These are phyloP conservation scores for Monodelphis domestica DNA, from an alignment of 2,797 vertebrate genomes.

Conservation along the genomic window DNA sequence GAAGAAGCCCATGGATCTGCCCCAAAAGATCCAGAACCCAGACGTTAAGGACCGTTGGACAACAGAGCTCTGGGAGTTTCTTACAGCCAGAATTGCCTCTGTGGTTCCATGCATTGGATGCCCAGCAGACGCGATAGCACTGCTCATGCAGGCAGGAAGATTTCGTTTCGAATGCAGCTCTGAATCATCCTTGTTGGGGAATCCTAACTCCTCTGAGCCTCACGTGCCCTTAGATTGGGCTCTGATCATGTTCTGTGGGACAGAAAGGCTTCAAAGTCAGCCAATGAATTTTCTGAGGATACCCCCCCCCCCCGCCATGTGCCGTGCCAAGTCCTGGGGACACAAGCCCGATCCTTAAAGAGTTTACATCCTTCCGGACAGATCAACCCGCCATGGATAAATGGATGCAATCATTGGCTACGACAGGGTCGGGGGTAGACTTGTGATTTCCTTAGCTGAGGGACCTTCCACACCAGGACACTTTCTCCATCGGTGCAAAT, in stretches of 20 bases:
- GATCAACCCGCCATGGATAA: not conserved
- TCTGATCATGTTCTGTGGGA: not conserved
- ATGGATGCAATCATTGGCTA: not conserved
- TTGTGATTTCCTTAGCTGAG: not conserved
- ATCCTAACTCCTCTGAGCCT: not conserved
- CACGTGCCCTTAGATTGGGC: not conserved
- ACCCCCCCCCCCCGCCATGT: too few relatives aligned
- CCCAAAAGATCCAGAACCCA: not conserved
- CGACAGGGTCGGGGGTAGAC: not conserved
- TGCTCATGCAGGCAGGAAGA: too few relatives aligned
- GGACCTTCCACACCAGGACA: not conserved
- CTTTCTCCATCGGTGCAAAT: not conserved
- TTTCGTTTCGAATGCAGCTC: not conserved
- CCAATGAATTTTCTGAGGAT: too few relatives aligned
- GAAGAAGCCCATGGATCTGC: not conserved
- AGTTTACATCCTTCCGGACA: not conserved
- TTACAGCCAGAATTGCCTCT: not conserved
- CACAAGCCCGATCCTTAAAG: too few relatives aligned
- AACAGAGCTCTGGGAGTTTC: too few relatives aligned
- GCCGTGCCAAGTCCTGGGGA: not conserved
- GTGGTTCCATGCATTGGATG: not conserved
- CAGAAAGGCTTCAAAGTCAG: not conserved
- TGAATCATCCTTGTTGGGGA: not conserved
- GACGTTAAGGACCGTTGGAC: not conserved
- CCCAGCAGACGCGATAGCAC: not conserved